Evolutionary conservation across 2,888 invertebrate genomes (phyloP).

Genomic region (Watsonalla binaria): DNA sequence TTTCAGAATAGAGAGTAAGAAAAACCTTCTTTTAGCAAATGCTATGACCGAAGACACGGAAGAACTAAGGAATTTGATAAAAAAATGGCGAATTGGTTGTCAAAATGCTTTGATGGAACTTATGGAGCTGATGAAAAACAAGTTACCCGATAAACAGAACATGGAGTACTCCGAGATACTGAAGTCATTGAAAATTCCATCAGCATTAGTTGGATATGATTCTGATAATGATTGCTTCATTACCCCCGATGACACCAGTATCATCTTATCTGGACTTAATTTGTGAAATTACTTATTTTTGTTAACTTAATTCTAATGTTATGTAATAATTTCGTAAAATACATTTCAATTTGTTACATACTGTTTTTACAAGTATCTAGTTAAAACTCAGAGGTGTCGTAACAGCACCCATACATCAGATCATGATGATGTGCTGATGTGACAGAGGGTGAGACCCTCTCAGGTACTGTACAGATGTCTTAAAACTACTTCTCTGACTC

Average conservation of each 20-base stretch:
- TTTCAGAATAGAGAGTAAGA: constrained; percentile 56
- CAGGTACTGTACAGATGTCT: no score
- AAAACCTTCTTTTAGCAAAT: constrained; percentile 53
- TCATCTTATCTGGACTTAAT: constrained; percentile 33
- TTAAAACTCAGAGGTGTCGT: no score
- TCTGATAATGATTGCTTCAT: constrained; percentile 69
- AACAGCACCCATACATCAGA: no score
- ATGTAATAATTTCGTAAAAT: neutral
- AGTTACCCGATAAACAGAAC: constrained; percentile 54
- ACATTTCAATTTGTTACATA: no score
- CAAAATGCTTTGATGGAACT: constrained; percentile 72
- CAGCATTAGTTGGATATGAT: constrained; percentile 68
- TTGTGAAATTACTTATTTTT: constrained; percentile 16
- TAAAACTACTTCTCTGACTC: no score
- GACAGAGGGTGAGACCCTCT: no score
- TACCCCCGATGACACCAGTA: constrained; percentile 52
- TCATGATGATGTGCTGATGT: no score
- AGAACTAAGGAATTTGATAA: constrained; percentile 66
- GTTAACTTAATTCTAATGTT: constrained; percentile 8
- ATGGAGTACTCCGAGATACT: constrained; percentile 72
- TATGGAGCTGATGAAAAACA: constrained; percentile 61
- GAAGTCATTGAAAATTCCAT: constrained; percentile 66
- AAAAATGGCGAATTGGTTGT: constrained; percentile 76
- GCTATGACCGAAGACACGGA: constrained; percentile 61
- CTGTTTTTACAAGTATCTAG: no score